Percentiles rank a stretch among this genome's conserved stretches.
Evolutionary conservation across 2,888 invertebrate genomes (phyloP).

Genomic region (Therioaphis trifolii): DNA sequence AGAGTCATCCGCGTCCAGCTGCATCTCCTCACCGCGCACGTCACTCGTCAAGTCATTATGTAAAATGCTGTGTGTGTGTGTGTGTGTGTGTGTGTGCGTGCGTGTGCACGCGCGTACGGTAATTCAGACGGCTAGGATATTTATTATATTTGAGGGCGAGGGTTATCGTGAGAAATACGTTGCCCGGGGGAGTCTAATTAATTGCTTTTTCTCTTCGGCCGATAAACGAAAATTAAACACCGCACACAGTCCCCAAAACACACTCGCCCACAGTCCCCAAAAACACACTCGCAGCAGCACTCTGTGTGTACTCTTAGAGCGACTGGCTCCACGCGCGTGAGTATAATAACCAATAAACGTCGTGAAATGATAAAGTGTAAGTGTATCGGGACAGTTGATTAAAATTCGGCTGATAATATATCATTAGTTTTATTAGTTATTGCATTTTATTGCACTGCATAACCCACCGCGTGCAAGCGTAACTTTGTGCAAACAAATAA

Average conservation of each 20-base stretch:
- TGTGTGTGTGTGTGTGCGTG: no score
- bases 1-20: no score
- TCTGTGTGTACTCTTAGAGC: no score
- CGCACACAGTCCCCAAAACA: no score
- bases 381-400: slow-evolving; percentile 17
- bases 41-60: no score
- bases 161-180: slow-evolving; percentile 8
- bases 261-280: no score
- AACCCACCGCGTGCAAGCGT: not conserved
- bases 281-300: no score
- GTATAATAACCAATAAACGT: slow-evolving; percentile 37
- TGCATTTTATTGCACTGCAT: not conserved
- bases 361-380: slow-evolving; percentile 32
- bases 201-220: slow-evolving; percentile 35
- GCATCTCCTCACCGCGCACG: no score
- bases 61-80: not conserved
- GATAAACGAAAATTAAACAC: slow-evolving; percentile 44
- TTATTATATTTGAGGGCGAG: slow-evolving; percentile 17
- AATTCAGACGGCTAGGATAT: slow-evolving; percentile 4
- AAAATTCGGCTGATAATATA: slow-evolving; percentile 10
- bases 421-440: no score
- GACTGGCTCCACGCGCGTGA: no score
- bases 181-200: slow-evolving; percentile 19
- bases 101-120: not conserved
- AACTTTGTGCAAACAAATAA: slow-evolving; percentile 15